Evolutionary conservation across 2,113 vertebrate genomes (phyloP).

Genomic region (Calidris pugnax): DNA sequence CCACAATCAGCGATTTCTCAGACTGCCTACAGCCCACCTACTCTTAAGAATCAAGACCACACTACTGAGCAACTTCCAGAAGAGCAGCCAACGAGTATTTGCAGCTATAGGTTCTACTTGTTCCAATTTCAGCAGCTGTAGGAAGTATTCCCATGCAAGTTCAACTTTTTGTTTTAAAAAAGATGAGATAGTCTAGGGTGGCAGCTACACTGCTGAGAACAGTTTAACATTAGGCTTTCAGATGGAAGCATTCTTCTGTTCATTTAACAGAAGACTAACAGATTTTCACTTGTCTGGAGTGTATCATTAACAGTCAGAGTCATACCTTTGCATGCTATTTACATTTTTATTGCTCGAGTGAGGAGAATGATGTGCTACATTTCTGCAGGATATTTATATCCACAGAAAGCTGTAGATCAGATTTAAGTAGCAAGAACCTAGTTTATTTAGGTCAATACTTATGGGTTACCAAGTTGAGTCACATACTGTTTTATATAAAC

Average conservation of each 20-base stretch:
- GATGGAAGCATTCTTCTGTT: background rate
- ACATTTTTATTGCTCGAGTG: background rate
- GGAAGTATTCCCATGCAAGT: background rate
- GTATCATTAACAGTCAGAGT: background rate
- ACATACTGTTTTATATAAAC: background rate
- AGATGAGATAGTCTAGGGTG: accelerated
- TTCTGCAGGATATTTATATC: background rate
- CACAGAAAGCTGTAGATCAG: background rate
- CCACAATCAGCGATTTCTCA: background rate
- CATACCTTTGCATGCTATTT: background rate
- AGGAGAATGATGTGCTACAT: background rate
- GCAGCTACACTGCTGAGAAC: background rate
- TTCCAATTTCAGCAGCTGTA: background rate
- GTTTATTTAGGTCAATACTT: slow-evolving; percentile 9
- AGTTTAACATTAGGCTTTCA: background rate
- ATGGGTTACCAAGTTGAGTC: background rate
- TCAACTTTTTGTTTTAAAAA: background rate
- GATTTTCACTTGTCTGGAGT: background rate
- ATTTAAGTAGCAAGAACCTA: slow-evolving; percentile 7
- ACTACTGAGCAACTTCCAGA: background rate
- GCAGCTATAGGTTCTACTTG: background rate
- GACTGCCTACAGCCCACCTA: background rate
- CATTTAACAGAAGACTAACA: background rate
- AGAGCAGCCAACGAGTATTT: background rate
- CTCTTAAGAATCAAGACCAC: background rate